Base-by-base conservation (phyloP, 2,113 vertebrate genomes). In the Suncus etruscus region DNA sequence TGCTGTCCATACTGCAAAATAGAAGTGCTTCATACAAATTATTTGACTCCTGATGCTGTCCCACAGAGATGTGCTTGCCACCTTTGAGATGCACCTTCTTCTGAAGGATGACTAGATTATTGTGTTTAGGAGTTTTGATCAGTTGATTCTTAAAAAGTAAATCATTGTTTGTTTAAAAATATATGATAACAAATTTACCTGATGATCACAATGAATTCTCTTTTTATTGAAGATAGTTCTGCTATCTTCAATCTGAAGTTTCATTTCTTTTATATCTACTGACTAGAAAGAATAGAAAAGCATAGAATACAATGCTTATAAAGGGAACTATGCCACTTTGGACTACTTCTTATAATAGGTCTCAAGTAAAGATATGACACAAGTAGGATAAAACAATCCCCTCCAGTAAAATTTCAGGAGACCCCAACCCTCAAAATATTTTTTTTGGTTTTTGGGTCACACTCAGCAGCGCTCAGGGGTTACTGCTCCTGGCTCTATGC, bases 181-280 rank as follows among this genome's bases (percentile, higher is more conserved):
- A 61, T 24, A 8, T 24, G 24, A 48, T 74, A 12, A 8, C 66
- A 39, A 81, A 15, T 70, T 87, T 73, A 51, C 48, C 78, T 87
- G n/a, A 31, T 72, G 31, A 66, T 66, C 70, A 58, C 0, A 75
- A 31, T 4, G 8, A 14, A 75, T 76, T 83, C 82, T 69, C 31
- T 78, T 89, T 86, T 93, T 73, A 65, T 22, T 76, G 24, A 91
- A 16, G 47, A 83, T 72, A 45, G 88, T 89, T 92, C 86, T 78
- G 22, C 24, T 83, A 69, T 83, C 1, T 81, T 81, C 50, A 45
- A 70, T 90, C 86, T 65, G 84, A 66, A 92, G 87, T 79, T n/a
- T 24, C n/a, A 51, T 70, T 91, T 89, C 11, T 91, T 9, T 89
- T 92, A 16, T 61, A 47, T 25, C 22, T 8, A 32, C 8, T 66